Evolutionary conservation across 2,797 vertebrate genomes (phyloP).

Genomic region (Hybognathus amarus): DNA sequence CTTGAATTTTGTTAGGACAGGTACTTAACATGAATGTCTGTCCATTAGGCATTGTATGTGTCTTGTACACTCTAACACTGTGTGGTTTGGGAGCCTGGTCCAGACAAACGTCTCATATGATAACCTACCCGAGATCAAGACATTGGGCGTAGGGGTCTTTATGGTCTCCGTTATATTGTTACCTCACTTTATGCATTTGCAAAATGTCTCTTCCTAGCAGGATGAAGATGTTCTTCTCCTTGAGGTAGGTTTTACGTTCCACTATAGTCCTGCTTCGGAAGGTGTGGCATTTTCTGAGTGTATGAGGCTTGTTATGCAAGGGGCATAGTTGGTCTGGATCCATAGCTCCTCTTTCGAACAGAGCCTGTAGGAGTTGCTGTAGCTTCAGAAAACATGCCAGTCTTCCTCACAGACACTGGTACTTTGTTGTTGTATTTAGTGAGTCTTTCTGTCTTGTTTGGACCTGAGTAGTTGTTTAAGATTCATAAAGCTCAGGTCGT

Average conservation of each 20-base stretch:
- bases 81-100: neutral
- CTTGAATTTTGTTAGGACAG: neutral
- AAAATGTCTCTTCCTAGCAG: neutral
- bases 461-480: neutral
- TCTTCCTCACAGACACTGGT: neutral
- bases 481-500: conserved; percentile 18
- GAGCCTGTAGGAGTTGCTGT: neutral
- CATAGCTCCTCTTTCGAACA: neutral
- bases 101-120: too few species aligned
- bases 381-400: neutral
- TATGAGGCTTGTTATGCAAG: conserved; percentile 20
- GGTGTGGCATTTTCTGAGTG: neutral
- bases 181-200: neutral
- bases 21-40: neutral
- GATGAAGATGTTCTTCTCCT: conserved; percentile 13
- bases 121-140: neutral
- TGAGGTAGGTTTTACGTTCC: conserved; percentile 15
- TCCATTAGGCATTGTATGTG: neutral
- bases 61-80: neutral
- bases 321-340: neutral
- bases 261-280: conserved; percentile 6
- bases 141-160: neutral
- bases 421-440: neutral
- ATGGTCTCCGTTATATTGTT: neutral
- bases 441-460: neutral